These are phyloP conservation scores for Coenonympha arcania DNA, from an alignment of 2,888 invertebrate species.

Conservation along the genomic window DNA sequence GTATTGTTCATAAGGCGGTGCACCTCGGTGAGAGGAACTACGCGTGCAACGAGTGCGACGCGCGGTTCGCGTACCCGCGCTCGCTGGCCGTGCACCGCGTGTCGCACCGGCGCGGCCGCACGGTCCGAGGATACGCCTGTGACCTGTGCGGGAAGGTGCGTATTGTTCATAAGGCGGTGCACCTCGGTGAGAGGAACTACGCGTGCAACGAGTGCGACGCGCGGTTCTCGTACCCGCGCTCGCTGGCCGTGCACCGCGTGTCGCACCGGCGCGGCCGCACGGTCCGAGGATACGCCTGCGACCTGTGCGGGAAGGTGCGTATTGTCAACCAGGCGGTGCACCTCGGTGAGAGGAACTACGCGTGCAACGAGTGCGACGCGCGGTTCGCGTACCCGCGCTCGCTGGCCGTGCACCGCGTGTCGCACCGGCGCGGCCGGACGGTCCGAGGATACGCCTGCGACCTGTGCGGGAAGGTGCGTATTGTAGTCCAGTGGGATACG, in stretches of 20 bases:
- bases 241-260: conserved; percentile 73
- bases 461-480: no score
- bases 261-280: conserved; percentile 70
- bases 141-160: conserved; percentile 81
- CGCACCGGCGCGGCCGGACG: conserved; percentile 70
- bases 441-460: no score
- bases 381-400: conserved; percentile 76
- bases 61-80: conserved; percentile 75
- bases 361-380: conserved; percentile 75
- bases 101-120: conserved; percentile 65
- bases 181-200: conserved; percentile 74
- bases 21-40: conserved; percentile 75
- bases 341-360: conserved; percentile 71
- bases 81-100: conserved; percentile 75
- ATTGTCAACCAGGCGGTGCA: conserved; percentile 77
- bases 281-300: no score
- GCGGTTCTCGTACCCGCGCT: conserved; percentile 76
- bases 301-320: no score
- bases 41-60: conserved; percentile 74
- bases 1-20: no score
- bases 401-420: conserved; percentile 72
- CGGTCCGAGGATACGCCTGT: no score
- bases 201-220: conserved; percentile 75
- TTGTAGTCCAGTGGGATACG: no score
- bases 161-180: no score